Evolutionary conservation across 2,113 vertebrate species (phyloP).

Genomic region (Salvator merianae): DNA sequence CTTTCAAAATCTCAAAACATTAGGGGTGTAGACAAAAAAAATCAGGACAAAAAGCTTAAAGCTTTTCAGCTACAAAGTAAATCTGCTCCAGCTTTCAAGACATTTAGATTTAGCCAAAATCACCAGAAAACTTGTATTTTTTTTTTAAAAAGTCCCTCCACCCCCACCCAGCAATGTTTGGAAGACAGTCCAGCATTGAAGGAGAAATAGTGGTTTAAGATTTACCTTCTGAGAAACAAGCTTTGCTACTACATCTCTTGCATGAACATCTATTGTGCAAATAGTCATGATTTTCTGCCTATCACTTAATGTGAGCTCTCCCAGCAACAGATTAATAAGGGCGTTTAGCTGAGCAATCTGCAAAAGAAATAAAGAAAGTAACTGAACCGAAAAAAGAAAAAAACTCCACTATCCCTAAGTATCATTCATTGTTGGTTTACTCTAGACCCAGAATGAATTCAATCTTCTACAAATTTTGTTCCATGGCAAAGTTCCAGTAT

Average conservation of each 20-base stretch:
- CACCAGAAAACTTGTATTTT: too few relatives aligned
- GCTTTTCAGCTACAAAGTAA: too few relatives aligned
- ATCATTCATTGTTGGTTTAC: neutral
- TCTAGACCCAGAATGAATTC: neutral
- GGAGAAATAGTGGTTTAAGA: neutral
- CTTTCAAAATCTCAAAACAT: too few relatives aligned
- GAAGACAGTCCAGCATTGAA: neutral
- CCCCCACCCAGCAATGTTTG: too few relatives aligned
- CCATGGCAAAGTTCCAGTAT: neutral
- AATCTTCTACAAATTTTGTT: neutral
- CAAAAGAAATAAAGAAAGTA: conserved; percentile 14
- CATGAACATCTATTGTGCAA: conserved; percentile 81
- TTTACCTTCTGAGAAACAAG: conserved; percentile 81
- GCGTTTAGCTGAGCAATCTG: conserved; percentile 82
- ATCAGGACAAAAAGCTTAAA: too few relatives aligned
- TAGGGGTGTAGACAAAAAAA: too few relatives aligned
- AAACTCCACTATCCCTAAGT: too few relatives aligned
- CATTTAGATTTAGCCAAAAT: too few relatives aligned
- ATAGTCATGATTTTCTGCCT: conserved; percentile 85
- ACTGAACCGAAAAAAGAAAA: neutral
- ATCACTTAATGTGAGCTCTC: conserved; percentile 77
- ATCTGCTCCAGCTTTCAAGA: too few relatives aligned
- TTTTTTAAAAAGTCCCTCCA: too few relatives aligned
- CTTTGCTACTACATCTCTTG: conserved; percentile 79
- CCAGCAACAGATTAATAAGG: conserved; percentile 79